These are phyloP conservation scores for Oryzias dopingdopingensis DNA, from an alignment of 2,797 vertebrate genomes.

Conservation along the genomic window DNA sequence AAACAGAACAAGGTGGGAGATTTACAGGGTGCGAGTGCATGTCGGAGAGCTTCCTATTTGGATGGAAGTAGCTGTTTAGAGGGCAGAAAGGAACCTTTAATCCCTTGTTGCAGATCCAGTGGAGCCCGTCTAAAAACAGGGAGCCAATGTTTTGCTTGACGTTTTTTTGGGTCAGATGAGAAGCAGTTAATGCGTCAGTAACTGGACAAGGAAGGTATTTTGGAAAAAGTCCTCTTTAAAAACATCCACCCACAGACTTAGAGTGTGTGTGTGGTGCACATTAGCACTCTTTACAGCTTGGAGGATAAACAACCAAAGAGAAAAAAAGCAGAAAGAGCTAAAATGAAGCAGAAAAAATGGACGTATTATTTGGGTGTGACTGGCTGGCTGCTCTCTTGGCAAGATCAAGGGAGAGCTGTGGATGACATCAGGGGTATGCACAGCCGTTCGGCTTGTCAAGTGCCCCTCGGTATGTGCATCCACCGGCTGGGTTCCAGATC, in stretches of 20 bases:
- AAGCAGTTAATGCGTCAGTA: slow-evolving; percentile 88
- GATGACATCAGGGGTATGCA: slow-evolving; percentile 72
- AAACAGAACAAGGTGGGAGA: slow-evolving; percentile 84
- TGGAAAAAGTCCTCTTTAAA: slow-evolving; percentile 70
- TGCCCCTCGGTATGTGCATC: slow-evolving; percentile 69
- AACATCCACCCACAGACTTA: slow-evolving; percentile 48
- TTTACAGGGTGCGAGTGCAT: slow-evolving; percentile 91
- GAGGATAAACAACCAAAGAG: slow-evolving; percentile 49
- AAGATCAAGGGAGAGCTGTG: slow-evolving; percentile 64
- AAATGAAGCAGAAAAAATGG: slow-evolving; percentile 12
- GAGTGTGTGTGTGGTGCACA: slow-evolving; percentile 23
- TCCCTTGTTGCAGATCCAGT: slow-evolving; percentile 80
- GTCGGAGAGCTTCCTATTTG: slow-evolving; percentile 88
- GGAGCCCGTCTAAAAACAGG: slow-evolving; percentile 88
- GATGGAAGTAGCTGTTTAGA: slow-evolving; percentile 81
- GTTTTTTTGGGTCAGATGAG: slow-evolving; percentile 84
- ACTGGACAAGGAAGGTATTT: slow-evolving; percentile 81
- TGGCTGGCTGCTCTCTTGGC: slow-evolving; percentile 62
- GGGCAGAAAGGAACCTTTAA: slow-evolving; percentile 84
- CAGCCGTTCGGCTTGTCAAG: slow-evolving; percentile 66
- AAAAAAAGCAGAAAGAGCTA: slow-evolving; percentile 20
- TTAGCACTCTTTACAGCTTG: slow-evolving; percentile 29
- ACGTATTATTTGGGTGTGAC: slow-evolving; percentile 50
- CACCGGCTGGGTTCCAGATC: slow-evolving; percentile 66
- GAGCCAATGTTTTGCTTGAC: slow-evolving; percentile 81